phyloP scores from a whole-genome alignment of 2,797 vertebrate genomes.

The Aselliscus stoliczkanus region DNA sequence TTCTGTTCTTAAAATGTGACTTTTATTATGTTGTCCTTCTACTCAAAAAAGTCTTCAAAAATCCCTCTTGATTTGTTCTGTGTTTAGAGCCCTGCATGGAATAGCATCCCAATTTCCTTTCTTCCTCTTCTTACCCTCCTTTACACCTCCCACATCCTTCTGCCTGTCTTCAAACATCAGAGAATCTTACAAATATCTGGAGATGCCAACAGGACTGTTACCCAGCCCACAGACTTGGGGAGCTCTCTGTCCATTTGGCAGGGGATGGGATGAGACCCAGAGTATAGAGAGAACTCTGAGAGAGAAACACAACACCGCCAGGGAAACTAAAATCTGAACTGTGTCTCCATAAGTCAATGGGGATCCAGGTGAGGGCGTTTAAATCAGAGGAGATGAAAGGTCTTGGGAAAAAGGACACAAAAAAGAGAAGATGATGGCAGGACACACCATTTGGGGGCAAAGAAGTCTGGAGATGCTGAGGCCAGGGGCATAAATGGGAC shows the following conservation, averaged over 20 bases:
- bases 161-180: not conserved
- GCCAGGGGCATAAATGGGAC: not conserved
- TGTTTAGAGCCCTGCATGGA: not conserved
- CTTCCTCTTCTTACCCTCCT: not conserved
- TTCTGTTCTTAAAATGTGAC: not conserved
- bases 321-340: not conserved
- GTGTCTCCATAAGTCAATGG: not conserved
- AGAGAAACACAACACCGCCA: not conserved
- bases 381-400: not conserved
- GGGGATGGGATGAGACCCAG: accelerated
- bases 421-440: not conserved
- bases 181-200: not conserved
- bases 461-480: not conserved
- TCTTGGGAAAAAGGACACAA: not conserved
- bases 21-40: not conserved
- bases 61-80: not conserved
- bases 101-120: not conserved
- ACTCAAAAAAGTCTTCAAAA: not conserved
- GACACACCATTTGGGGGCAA: not conserved
- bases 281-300: too few relatives aligned
- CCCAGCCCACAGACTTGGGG: not conserved
- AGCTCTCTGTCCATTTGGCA: not conserved
- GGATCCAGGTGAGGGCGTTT: not conserved
- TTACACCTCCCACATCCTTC: not conserved
- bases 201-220: not conserved